Evolutionary conservation across 2,797 vertebrate genomes (phyloP), one percentile per base, ranked within the genome.

Genomic region (Pangasius larnaudii): DNA sequence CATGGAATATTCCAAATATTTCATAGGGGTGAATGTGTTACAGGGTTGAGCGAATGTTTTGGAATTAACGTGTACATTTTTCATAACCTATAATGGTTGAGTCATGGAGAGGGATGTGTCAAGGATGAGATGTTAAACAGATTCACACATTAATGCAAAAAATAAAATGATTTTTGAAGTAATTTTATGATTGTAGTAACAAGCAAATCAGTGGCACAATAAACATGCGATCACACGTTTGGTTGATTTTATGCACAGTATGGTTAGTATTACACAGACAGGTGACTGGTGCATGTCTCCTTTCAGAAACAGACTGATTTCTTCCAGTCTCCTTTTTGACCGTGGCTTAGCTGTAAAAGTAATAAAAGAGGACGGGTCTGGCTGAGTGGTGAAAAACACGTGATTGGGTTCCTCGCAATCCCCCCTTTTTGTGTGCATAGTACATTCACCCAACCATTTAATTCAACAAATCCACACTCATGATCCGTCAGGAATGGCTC

Each of bases 391-490:
- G 97, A 98, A 98, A 97, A 98, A 97, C 96, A 96, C 93, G 92
- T 97, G 97, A 97, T 98, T 97, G 95, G 96, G 97, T 99, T 97
- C 97, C 97, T 96, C 93, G 95, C 96, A 95, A 94, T 95, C 96
- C 94, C 71, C 36, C n/a, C 96, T 98, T 98, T 99, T 99, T 97
- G 98, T 98, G 98, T 98, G 97, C 96, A 97, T 97, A 97, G 97
- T 96, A 96, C 95, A 96, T 98, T 97, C 98, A 99, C 99, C 97
- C 96, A 98, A 98, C 97, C 99, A 97, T 99, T 99, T 99, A 99
- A 99, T 99, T 99, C 98, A 98, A 99, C 98, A 99, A 99, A 99
- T 99, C 98, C 98, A 97, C 93, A 96, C 97, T 98, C 97, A 97
- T 98, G 98, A 99, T 99, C 97, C 97, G 96, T 97, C 97, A 98